Percentiles rank a stretch among this genome's conserved stretches.
Evolutionary conservation across 1,140 invertebrate genomes (phyloP).

Genomic region (Papilio machaon): DNA sequence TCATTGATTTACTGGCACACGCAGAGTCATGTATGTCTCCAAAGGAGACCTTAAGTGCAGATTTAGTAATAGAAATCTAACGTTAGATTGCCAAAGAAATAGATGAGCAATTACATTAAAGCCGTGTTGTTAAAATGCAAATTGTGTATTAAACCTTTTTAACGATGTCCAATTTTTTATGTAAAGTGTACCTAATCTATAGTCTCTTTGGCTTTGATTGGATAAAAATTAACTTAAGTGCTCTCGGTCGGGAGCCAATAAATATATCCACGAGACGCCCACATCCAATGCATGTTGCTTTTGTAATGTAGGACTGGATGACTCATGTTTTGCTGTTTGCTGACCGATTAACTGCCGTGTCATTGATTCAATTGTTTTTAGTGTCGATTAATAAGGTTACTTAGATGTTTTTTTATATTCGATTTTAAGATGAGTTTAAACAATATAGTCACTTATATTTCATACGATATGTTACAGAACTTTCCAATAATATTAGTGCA

Average conservation of each 20-base stretch:
- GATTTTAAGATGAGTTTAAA: not conserved
- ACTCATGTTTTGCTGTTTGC: not conserved
- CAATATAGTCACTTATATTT: not conserved
- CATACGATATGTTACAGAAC: not conserved
- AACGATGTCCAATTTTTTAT: not conserved
- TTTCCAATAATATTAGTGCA: not conserved
- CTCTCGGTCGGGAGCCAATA: constrained; percentile 12
- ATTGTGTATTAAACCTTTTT: not conserved
- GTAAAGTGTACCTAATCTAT: not conserved
- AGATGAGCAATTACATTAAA: not conserved
- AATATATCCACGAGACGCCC: not conserved
- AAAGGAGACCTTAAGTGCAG: not conserved
- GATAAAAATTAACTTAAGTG: constrained; percentile 19
- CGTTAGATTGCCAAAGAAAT: not conserved
- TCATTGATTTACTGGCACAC: too few species aligned
- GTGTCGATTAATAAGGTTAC: not conserved
- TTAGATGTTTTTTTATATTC: not conserved
- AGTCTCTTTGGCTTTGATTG: constrained; percentile 6
- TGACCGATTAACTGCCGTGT: not conserved
- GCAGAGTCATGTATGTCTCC: not conserved
- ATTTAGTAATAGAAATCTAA: too few species aligned
- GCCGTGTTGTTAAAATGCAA: not conserved
- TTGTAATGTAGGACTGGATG: constrained; percentile 6
- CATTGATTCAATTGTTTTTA: not conserved
- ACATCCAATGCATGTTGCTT: constrained; percentile 21